A percentile compares a stretch with the other conserved stretches of the same genome.
Conservation (phyloP, 2,888 invertebrate genomes). For the Aelia acuminata region DNA sequence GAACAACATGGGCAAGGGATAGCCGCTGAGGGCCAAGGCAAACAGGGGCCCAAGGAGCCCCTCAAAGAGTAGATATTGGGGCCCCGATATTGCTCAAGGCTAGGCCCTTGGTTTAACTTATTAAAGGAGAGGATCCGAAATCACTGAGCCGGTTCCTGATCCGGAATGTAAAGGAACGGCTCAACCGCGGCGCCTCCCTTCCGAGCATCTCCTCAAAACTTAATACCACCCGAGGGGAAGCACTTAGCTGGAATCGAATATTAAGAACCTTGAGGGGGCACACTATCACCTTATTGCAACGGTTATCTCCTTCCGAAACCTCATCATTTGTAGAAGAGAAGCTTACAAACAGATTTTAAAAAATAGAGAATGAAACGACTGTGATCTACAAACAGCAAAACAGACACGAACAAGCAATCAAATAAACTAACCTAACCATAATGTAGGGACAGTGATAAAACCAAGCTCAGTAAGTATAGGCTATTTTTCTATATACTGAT, state of each 20-base stretch:
- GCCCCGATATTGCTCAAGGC: constrained; percentile 10
- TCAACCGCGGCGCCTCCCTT: not conserved
- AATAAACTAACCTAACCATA: not conserved
- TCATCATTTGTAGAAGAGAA: not conserved
- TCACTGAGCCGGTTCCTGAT: not conserved
- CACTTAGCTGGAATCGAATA: constrained; percentile 24
- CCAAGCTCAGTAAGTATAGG: too few species aligned
- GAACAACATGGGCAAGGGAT: not conserved
- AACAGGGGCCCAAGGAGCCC: not conserved
- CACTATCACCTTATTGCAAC: constrained; percentile 22
- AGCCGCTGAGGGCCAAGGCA: not conserved
- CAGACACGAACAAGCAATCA: not conserved
- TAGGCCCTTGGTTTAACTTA: constrained; percentile 29
- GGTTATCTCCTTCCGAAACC: not conserved
- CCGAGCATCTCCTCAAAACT: not conserved
- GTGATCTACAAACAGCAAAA: too few species aligned
- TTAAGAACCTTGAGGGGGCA: not conserved
- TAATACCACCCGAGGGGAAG: not conserved
- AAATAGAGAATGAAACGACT: not conserved
- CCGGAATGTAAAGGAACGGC: not conserved
- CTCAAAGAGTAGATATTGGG: constrained; percentile 10
- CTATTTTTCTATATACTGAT: too few species aligned
- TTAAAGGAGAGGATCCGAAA: constrained; percentile 21
- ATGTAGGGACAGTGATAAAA: not conserved
- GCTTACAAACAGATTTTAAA: not conserved